Conservation (phyloP, 1,140 invertebrate species). For the Drosophila rhopaloa region DNA sequence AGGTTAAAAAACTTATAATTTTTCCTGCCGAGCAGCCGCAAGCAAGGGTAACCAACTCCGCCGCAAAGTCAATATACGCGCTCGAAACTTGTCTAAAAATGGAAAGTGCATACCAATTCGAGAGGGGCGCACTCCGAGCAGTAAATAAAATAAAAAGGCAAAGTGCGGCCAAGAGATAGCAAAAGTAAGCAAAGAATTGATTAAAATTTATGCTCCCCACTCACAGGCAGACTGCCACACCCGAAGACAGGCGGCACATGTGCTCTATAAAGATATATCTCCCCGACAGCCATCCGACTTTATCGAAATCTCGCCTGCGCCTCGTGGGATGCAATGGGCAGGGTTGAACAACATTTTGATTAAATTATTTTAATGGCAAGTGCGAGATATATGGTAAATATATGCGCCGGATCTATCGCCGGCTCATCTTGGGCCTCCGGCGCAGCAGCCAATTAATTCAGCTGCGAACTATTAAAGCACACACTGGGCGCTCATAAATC, state of each 20-base stretch:
- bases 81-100: neutral
- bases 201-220: slow-evolving; percentile 73
- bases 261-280: slow-evolving; percentile 65
- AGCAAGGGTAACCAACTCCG: neutral
- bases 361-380: slow-evolving; percentile 81
- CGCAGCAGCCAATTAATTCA: slow-evolving; percentile 77
- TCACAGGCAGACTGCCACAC: slow-evolving; percentile 5
- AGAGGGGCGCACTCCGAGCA: slow-evolving; percentile 40
- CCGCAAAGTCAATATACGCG: neutral
- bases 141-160: slow-evolving; percentile 74
- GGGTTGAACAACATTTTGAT: slow-evolving; percentile 75
- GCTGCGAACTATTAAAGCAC: slow-evolving; percentile 81
- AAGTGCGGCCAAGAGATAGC: slow-evolving; percentile 61
- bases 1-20: neutral
- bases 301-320: slow-evolving; percentile 51
- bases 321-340: slow-evolving; percentile 16
- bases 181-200: slow-evolving; percentile 79
- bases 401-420: slow-evolving; percentile 46
- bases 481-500: slow-evolving; percentile 81
- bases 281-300: slow-evolving; percentile 37
- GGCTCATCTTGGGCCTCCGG: slow-evolving; percentile 24
- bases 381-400: slow-evolving; percentile 71
- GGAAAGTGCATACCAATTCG: slow-evolving; percentile 64
- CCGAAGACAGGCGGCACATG: slow-evolving; percentile 37
- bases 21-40: neutral